Base-by-base conservation (phyloP, 1,140 invertebrate genomes). In the Proales similis region DNA sequence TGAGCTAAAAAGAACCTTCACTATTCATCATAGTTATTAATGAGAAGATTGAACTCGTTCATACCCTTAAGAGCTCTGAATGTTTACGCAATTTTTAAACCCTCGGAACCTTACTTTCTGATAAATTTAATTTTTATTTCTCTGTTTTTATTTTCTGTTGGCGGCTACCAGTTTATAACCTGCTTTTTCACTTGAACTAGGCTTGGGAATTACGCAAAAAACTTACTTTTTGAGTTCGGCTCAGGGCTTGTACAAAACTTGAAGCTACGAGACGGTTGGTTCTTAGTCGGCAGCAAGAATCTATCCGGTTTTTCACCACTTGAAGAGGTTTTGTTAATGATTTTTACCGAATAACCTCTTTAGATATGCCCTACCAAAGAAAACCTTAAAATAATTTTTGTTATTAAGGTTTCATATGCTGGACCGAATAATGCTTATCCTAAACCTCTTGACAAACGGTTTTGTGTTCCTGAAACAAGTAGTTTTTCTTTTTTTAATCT, bases 181-280 rank as follows among this genome's bases (percentile, higher is more conserved):
- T 20, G 24, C 48, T 61, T n/a, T n/a, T n/a, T n/a, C n/a, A n/a
- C n/a, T 39, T 14, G n/a, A 39, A 14, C n/a, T 47, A 71, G 66
- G 51, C 48, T 73, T 6, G 73, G 72, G 38, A 66, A 67, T 6
- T 63, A 70, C 24, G 71, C 76, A 6, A 70, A 69, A 47, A 70
- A 77, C 14, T 61, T 78, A 9, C 67, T 79, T 24, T 74, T 74
- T 66, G 68, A 76, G 29, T 63, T 79, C 64, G 80, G 81, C 2
- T 81, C 79, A 68, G 76, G 75, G 32, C 71, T 75, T 66, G 77
- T 81, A 39, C 79, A 81, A 70, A 81, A 81, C 65, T 69, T 82
- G 0, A 75, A 74, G 45, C 81, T 79, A 66, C 69, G 80, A 43
- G 79, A 79, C 47, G 74, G 79, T 39, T 82, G 80, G 80, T 81